These are phyloP conservation scores for Drosophila paulistorum DNA, from an alignment of 1,140 invertebrate species.

Conservation along the genomic window DNA sequence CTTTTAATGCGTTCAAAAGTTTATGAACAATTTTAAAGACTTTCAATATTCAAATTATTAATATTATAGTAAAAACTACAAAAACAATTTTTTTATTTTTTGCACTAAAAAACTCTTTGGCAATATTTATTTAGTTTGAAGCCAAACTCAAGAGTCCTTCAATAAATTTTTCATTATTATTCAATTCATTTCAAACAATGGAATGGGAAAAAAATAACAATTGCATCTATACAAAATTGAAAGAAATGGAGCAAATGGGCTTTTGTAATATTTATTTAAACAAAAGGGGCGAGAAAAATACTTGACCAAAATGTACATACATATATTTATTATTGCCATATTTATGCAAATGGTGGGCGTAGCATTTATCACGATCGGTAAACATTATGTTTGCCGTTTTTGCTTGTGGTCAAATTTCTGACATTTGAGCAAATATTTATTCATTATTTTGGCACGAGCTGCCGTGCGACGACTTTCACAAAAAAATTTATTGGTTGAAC, in stretches of 20 bases:
- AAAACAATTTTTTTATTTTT: neutral
- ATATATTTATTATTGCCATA: slow-evolving; percentile 47
- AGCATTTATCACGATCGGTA: slow-evolving; percentile 72
- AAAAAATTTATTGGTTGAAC: slow-evolving; percentile 24
- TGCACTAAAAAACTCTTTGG: neutral
- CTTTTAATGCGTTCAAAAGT: no score
- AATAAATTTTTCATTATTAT: neutral
- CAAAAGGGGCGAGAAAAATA: slow-evolving; percentile 34
- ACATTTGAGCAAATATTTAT: slow-evolving; percentile 38
- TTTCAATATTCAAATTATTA: no score
- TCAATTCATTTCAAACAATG: neutral
- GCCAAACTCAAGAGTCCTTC: slow-evolving; percentile 3
- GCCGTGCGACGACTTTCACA: slow-evolving; percentile 59
- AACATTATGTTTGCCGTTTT: slow-evolving; percentile 62
- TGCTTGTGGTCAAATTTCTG: slow-evolving; percentile 40
- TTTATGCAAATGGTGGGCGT: slow-evolving; percentile 65
- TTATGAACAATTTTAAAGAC: neutral
- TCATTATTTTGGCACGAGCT: slow-evolving; percentile 63
- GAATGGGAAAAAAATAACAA: neutral
- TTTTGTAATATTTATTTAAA: slow-evolving; percentile 45
- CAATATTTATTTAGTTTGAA: slow-evolving; percentile 4
- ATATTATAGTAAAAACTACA: no score
- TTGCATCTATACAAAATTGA: neutral
- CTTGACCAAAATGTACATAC: slow-evolving; percentile 25
- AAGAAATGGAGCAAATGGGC: neutral